These are phyloP conservation scores for Littorina saxatilis DNA, from an alignment of 1,140 invertebrate genomes.

Conservation along the genomic window DNA sequence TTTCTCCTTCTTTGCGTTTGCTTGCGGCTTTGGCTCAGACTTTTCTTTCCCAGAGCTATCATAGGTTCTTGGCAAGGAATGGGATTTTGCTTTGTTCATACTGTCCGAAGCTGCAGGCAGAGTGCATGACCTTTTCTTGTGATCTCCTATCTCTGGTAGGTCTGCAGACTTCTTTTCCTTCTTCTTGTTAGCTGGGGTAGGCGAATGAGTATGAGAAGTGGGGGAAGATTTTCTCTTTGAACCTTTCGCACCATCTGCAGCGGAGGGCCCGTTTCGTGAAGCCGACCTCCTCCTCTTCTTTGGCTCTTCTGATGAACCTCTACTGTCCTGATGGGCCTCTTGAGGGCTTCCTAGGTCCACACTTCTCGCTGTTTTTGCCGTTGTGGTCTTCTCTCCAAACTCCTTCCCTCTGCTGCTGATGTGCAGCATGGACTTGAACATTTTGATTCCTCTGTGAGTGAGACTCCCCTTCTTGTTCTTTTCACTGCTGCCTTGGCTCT, in stretches of 20 bases:
- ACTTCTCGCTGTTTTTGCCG: neutral
- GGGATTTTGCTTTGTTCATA: too few species aligned
- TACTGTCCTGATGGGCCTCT: neutral
- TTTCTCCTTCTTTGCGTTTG: too few species aligned
- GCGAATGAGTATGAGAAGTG: too few species aligned
- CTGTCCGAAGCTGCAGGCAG: too few species aligned
- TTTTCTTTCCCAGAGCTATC: too few species aligned
- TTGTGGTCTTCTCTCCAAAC: neutral
- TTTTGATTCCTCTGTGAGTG: neutral
- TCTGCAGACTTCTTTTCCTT: too few species aligned
- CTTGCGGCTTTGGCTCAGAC: too few species aligned
- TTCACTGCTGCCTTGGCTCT: neutral
- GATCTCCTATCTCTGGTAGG: too few species aligned
- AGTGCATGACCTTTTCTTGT: too few species aligned
- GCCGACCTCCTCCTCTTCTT: neutral
- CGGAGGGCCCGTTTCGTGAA: neutral
- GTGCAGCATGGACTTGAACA: conserved; percentile 11
- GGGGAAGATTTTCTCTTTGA: neutral
- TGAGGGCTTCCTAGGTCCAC: neutral
- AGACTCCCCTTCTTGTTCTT: neutral
- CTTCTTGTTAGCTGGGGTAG: too few species aligned
- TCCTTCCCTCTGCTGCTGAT: neutral
- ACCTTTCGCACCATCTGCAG: neutral
- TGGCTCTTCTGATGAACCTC: neutral
- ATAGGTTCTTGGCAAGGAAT: too few species aligned